A percentile compares a stretch with the other conserved stretches of the same genome.
phyloP scores from a whole-genome alignment of 1,140 invertebrate genomes.

The Lucilia cuprina region DNA sequence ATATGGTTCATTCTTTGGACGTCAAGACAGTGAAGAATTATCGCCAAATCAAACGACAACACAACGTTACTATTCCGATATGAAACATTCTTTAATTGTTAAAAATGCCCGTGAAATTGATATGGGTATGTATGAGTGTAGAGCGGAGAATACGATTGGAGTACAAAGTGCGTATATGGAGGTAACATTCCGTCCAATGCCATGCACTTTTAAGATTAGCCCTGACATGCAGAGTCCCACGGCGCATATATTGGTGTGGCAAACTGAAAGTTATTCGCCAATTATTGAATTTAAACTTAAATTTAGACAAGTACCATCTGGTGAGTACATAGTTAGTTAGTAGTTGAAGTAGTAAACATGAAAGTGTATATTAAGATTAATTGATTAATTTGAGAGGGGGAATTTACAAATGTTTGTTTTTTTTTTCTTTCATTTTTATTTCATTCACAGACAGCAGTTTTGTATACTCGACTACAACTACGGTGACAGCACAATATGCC shows the following conservation, averaged over 20 bases:
- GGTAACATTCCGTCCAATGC: slow-evolving; percentile 66
- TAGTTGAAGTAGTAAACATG: background rate
- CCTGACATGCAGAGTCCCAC: slow-evolving; percentile 56
- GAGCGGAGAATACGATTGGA: slow-evolving; percentile 77
- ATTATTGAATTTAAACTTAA: slow-evolving; percentile 73
- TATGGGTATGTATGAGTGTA: slow-evolving; percentile 80
- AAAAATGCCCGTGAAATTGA: slow-evolving; percentile 73
- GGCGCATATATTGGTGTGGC: slow-evolving; percentile 73
- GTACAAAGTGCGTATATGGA: slow-evolving; percentile 65
- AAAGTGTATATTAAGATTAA: slow-evolving; percentile 13
- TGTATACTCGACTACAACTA: background rate
- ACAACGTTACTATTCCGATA: slow-evolving; percentile 48
- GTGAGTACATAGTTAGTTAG: too few species aligned
- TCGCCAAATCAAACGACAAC: slow-evolving; percentile 42
- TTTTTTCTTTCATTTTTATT: background rate
- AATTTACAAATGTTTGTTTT: background rate
- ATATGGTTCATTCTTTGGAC: slow-evolving; percentile 67
- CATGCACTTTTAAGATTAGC: slow-evolving; percentile 69
- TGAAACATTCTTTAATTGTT: slow-evolving; percentile 72
- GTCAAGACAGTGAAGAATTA: slow-evolving; percentile 55
- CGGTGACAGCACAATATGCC: slow-evolving; percentile 20
- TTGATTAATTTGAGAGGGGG: slow-evolving; percentile 28
- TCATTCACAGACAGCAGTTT: slow-evolving; percentile 36
- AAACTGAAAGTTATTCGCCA: slow-evolving; percentile 73
- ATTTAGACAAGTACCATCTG: slow-evolving; percentile 65